phyloP scores from a whole-genome alignment of 2,797 vertebrate genomes.

The Rhinogobio ventralis region DNA sequence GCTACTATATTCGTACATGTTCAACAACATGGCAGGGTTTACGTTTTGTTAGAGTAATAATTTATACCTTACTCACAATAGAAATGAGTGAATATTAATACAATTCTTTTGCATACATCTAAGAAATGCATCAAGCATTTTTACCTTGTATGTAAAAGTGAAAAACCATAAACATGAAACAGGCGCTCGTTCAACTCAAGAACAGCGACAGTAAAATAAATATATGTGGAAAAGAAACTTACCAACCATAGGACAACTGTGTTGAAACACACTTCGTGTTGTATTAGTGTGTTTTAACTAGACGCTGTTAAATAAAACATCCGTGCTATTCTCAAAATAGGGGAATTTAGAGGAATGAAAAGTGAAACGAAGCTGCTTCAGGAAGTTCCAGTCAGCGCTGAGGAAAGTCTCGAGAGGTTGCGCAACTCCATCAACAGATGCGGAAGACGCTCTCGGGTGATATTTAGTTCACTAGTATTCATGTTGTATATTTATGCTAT shows the following conservation, averaged over 20 bases:
- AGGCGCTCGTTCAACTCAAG: neutral
- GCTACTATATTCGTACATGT: no score
- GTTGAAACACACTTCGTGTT: neutral
- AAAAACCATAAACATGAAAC: neutral
- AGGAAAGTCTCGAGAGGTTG: neutral
- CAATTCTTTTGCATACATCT: neutral
- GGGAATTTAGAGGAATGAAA: conserved; percentile 17
- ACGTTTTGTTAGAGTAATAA: neutral
- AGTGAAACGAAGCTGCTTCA: conserved; percentile 30
- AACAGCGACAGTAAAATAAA: neutral
- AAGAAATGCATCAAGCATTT: neutral
- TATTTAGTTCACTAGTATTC: neutral
- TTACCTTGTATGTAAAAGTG: neutral
- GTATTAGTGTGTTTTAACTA: neutral
- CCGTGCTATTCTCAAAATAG: neutral
- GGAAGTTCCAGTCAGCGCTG: conserved; percentile 46
- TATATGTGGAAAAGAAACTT: neutral
- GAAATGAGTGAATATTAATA: neutral
- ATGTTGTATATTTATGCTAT: neutral
- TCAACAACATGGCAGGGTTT: neutral
- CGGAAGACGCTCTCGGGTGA: neutral
- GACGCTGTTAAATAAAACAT: neutral
- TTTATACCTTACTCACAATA: no score
- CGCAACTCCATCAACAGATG: conserved; percentile 5
- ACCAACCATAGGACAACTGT: conserved; percentile 8